Conservation (phyloP, 1,140 invertebrate genomes). For the Littorina saxatilis region DNA sequence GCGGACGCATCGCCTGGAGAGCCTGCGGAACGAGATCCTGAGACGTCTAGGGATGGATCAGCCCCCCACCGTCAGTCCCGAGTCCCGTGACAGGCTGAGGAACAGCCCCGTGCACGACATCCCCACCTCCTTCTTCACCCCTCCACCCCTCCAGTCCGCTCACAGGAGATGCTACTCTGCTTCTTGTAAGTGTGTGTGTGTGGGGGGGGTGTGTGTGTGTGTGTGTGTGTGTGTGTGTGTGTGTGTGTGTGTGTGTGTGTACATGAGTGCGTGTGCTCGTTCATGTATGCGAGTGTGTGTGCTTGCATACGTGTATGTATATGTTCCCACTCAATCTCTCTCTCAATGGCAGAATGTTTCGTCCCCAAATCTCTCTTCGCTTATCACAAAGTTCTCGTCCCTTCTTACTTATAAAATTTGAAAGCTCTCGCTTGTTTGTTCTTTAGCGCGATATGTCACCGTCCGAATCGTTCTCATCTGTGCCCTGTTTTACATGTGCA, state of each 20-base stretch:
- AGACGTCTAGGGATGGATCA: not conserved
- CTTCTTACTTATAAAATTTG: too few species aligned
- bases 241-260: not conserved
- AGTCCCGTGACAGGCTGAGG: slow-evolving; percentile 1
- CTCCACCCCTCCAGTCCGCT: not conserved
- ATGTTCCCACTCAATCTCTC: too few species aligned
- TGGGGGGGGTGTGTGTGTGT: not conserved
- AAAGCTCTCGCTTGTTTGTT: too few species aligned
- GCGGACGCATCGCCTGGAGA: slow-evolving; percentile 16
- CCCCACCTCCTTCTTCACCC: not conserved
- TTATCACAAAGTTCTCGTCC: too few species aligned
- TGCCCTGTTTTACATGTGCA: too few species aligned
- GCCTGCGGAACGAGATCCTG: slow-evolving; percentile 6
- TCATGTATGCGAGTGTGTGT: not conserved
- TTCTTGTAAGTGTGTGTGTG: slow-evolving; percentile 8
- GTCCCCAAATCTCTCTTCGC: too few species aligned
- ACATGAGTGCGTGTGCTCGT: not conserved
- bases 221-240: not conserved
- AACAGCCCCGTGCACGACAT: not conserved
- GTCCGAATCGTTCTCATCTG: too few species aligned
- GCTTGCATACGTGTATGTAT: not conserved
- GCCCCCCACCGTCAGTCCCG: slow-evolving; percentile 9
- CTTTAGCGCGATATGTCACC: too few species aligned
- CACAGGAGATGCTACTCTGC: slow-evolving; percentile 21
- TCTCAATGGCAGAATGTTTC: too few species aligned